Percentiles rank a stretch among this genome's conserved stretches.
These are phyloP conservation scores for Muraenolepis orangiensis DNA, from an alignment of 2,797 vertebrate genomes.

Conservation along the genomic window DNA sequence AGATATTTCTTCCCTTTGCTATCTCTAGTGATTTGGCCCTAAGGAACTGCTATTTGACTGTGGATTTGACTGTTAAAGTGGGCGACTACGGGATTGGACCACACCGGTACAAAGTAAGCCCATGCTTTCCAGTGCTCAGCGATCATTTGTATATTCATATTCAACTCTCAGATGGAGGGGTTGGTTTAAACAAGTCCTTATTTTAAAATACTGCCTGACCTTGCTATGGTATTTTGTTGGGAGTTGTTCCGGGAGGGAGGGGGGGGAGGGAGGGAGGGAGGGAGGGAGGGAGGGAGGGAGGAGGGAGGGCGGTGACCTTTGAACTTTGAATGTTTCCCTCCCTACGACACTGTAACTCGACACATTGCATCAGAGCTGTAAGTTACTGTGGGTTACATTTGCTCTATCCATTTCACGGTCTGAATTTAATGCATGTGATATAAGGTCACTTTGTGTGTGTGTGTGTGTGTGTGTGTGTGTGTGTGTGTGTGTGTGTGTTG, in stretches of 20 bases:
- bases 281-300: neutral
- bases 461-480: neutral
- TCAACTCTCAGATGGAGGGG: neutral
- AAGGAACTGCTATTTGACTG: constrained; percentile 93
- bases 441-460: constrained; percentile 54
- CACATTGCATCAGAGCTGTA: constrained; percentile 27
- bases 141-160: neutral
- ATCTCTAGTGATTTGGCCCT: constrained; percentile 86
- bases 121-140: neutral
- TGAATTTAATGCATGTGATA: constrained; percentile 51
- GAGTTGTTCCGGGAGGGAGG: neutral
- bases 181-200: neutral
- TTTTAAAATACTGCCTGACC: neutral
- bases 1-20: constrained; percentile 28
- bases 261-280: neutral
- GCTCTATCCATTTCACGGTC: constrained; percentile 46
- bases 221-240: neutral
- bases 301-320: constrained; percentile 18
- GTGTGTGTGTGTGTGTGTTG: constrained; percentile 41
- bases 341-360: constrained; percentile 30
- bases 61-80: constrained; percentile 93
- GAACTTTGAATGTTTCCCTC: constrained; percentile 22
- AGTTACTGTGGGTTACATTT: constrained; percentile 41
- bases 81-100: constrained; percentile 94
- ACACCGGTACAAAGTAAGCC: constrained; percentile 88